phyloP scores from a whole-genome alignment of 1,140 invertebrate genomes.

The Drosophila pachea region DNA sequence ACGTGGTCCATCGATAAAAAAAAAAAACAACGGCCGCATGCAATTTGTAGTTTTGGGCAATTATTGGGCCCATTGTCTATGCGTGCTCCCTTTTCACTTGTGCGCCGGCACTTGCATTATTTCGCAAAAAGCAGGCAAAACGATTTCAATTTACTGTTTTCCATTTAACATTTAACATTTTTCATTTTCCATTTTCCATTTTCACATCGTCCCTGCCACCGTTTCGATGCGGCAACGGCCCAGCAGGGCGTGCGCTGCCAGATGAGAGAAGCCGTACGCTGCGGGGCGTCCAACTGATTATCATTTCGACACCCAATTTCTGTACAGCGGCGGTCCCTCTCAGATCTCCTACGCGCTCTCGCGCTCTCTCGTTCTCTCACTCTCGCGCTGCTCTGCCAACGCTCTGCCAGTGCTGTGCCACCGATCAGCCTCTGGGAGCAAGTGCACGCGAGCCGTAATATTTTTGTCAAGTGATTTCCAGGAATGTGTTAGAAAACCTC shows the following conservation, averaged over 20 bases:
- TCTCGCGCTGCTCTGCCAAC: too few relatives aligned
- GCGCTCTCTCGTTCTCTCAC: slow-evolving; percentile 17
- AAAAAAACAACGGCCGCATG: neutral
- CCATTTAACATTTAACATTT: neutral
- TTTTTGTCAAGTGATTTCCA: slow-evolving; percentile 62
- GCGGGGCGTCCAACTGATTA: slow-evolving; percentile 63
- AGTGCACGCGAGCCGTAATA: slow-evolving; percentile 41
- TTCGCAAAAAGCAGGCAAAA: slow-evolving; percentile 2
- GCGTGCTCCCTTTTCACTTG: slow-evolving; percentile 1
- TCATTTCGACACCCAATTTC: slow-evolving; percentile 70
- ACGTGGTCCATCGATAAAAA: neutral
- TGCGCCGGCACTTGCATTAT: neutral
- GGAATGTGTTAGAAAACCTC: slow-evolving; percentile 62
- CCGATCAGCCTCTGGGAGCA: slow-evolving; percentile 23
- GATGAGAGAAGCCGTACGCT: slow-evolving; percentile 47
- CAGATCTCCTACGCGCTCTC: slow-evolving; percentile 8
- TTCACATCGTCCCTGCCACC: slow-evolving; percentile 26
- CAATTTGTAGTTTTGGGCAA: slow-evolving; percentile 2
- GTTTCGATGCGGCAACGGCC: slow-evolving; percentile 33
- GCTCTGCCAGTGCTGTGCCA: too few relatives aligned
- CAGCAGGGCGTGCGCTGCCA: slow-evolving; percentile 59
- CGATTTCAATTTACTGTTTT: neutral
- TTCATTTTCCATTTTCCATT: neutral
- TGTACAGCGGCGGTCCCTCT: slow-evolving; percentile 36
- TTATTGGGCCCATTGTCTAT: slow-evolving; percentile 1